These are phyloP conservation scores for Onychostruthus taczanowskii DNA, from an alignment of 2,113 vertebrate genomes.

Conservation along the genomic window DNA sequence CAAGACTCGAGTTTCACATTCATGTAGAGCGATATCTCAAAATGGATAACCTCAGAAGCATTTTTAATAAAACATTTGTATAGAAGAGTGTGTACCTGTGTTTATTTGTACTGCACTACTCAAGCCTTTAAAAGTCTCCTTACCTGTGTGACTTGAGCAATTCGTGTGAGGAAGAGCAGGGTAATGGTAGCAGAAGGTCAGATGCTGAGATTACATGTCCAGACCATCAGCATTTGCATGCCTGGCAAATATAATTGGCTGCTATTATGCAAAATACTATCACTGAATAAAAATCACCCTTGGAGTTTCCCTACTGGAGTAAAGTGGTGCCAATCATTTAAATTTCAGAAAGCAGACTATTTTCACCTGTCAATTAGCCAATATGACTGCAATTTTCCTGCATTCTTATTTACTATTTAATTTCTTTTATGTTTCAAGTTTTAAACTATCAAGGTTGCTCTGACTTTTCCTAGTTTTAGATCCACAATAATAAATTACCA, in stretches of 20 bases:
- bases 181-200: neutral
- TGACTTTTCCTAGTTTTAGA: neutral
- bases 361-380: neutral
- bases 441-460: neutral
- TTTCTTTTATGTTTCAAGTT: neutral
- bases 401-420: neutral
- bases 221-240: neutral
- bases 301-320: neutral
- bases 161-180: neutral
- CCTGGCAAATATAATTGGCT: neutral
- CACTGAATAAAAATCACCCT: neutral
- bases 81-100: neutral
- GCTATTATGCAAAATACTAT: neutral
- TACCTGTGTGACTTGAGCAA: neutral
- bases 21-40: neutral
- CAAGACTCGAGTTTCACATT: neutral
- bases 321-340: neutral
- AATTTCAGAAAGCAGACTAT: neutral
- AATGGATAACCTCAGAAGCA: neutral
- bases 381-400: neutral
- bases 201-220: neutral
- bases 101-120: neutral
- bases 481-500: neutral
- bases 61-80: conserved; percentile 71
- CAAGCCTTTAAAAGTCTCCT: neutral